Conservation (phyloP, 2,797 vertebrate genomes). For the Rhinichthys osculus region DNA sequence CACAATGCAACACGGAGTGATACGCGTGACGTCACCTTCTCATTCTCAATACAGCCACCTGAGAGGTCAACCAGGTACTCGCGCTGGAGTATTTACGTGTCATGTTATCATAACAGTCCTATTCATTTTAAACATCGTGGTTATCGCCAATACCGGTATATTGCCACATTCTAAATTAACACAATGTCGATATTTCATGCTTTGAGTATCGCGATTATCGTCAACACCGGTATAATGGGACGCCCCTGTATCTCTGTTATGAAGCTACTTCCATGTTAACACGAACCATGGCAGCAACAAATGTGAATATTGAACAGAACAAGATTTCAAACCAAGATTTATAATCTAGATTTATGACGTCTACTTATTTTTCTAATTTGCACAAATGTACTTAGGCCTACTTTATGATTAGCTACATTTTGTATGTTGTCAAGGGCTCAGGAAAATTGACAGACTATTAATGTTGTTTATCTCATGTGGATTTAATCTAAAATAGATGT, state of each 20-base stretch:
- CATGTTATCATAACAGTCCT: too few relatives aligned
- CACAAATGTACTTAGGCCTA: not conserved
- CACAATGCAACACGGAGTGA: too few relatives aligned
- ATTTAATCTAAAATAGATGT: not conserved
- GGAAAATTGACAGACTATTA: not conserved
- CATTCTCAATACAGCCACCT: too few relatives aligned
- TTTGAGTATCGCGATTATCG: too few relatives aligned
- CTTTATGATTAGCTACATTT: not conserved
- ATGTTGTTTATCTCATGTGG: not conserved
- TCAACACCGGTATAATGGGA: too few relatives aligned
- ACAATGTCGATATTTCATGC: too few relatives aligned
- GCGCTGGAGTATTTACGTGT: too few relatives aligned
- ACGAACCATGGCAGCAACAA: not conserved
- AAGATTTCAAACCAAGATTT: not conserved
- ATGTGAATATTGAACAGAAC: not conserved
- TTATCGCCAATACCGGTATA: too few relatives aligned
- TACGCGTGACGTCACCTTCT: too few relatives aligned
- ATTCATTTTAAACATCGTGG: too few relatives aligned
- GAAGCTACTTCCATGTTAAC: not conserved
- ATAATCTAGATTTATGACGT: not conserved
- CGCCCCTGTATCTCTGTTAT: not conserved
- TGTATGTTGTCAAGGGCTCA: not conserved
- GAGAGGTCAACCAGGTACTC: too few relatives aligned
- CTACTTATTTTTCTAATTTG: not conserved
- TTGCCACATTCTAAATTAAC: too few relatives aligned